Evolutionary conservation across 2,113 vertebrate species (phyloP), one percentile per base, ranked within the genome.

Genomic region (Numenius arquata): DNA sequence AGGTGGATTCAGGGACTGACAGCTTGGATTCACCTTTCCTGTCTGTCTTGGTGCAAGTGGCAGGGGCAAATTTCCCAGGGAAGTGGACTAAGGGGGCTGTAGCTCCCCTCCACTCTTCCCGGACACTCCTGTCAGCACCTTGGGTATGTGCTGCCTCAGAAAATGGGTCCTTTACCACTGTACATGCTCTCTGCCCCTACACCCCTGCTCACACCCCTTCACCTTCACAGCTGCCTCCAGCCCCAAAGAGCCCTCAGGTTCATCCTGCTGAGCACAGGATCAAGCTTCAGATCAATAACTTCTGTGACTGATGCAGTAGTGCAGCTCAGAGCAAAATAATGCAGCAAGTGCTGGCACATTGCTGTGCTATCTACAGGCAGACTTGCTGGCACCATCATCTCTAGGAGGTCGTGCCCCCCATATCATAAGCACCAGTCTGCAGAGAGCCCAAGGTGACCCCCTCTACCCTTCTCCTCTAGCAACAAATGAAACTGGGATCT

Each of bases 311-410:
- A 32, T 14, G 19, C 45, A 67, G 34, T 17, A 12, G 27, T 5
- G 23, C 36, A n/a, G 17, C 0, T 0, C n/a, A 29, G 70, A 73
- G 53, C 27, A 26, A 29, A 73, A 30, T 16, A 53, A 16, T 0
- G 8, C 32, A 55, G 58, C 41, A 20, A 34, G 30, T 0, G 2
- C 30, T 20, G 66, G 61, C 2, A 7, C 34, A 40, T 86, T 6
- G 2, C n/a, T 56, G 22, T 17, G 82, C n/a, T 87, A 15, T 72
- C 55, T 53, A 5, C 9, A 8, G 68, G 41, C 62, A 89, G 85
- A 90, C 68, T 45, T 20, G 15, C 34, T 65, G 92, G 80, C 92
- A 87, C 80, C 76, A 20, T 11, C 85, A 29, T 40, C 58, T 71
- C 59, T 62, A 27, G 65, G 40, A 62, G 77, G 93, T 80, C 65